Base-by-base conservation (phyloP, 2,113 vertebrate genomes). In the Plecturocebus donacophilus region DNA sequence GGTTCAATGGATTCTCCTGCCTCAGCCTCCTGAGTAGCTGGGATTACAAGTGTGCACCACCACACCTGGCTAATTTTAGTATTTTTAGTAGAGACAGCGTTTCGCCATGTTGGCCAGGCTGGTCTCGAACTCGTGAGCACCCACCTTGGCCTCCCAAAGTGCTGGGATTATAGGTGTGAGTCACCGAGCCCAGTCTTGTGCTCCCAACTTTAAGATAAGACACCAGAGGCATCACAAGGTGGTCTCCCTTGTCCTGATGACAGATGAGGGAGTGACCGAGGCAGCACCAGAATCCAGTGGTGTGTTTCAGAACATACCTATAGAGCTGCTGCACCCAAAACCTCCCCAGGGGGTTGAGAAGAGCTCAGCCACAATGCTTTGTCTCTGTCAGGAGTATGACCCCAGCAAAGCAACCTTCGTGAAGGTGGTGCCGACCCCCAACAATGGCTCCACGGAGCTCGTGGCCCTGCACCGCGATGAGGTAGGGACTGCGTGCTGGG, bases 361-460 rank as follows among this genome's bases (percentile, higher is more conserved):
- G 83, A 75, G 14, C 56, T 71, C 30, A 47, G 14, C 11, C 27
- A 23, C 17, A 4, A 13, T 40, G 1, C 76, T 96, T 91, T 96
- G 70, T 95, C 73, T 52, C 3, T 96, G 89, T 45, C 98, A 99
- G 99, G 99, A 99, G 13, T 99, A 99, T 0, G 98, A 99, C 68
- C 98, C 99, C 54, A 97, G 96, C 54, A 99, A 99, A 97, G 99
- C 99, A 2, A 99, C 99, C 0, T 97, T 99, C 54, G 99, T 99
- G 66, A 99, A 99, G 98, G 99, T 99, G 14, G 99, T 99, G 75
- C 99, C 99, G 0, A 99, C 99, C 1, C 99, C 99, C 3, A 99
- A 99, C 97, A 99, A 99, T 0, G 99, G 99, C 56, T 99, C 99
- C 14, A 99, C 99, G 0, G 99, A 99, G 73, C 98, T 99, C 0